Conservation (phyloP, 2,888 invertebrate species). For the Hyposoter dolosus region DNA sequence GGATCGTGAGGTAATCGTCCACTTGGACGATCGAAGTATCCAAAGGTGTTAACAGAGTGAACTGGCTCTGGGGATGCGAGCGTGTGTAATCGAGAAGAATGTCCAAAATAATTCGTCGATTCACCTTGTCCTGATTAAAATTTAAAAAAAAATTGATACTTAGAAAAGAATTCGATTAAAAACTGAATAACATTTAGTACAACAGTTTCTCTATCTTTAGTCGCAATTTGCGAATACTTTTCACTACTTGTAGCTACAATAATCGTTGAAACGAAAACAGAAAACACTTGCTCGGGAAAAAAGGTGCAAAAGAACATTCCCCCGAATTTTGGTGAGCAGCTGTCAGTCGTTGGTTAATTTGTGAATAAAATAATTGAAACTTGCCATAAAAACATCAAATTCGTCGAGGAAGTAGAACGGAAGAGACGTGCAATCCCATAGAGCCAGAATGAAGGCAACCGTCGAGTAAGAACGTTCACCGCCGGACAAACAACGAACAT, state of each 20-base stretch:
- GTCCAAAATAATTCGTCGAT: constrained; percentile 92
- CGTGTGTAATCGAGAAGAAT: constrained; percentile 92
- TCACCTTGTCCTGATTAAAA: constrained; percentile 90
- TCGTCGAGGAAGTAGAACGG: constrained; percentile 98
- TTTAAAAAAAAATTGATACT: background rate
- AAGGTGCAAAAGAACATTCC: background rate
- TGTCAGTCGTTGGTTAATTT: background rate
- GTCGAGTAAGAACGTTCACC: constrained; percentile 99
- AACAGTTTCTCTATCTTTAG: too few relatives aligned
- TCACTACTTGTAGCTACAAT: too few relatives aligned
- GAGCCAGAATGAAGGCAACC: constrained; percentile 95
- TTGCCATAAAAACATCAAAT: constrained; percentile 98
- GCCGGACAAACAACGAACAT: constrained; percentile 93
- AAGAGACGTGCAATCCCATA: constrained; percentile 96
- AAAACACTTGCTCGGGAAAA: background rate
- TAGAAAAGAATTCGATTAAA: background rate
- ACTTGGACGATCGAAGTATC: constrained; percentile 88
- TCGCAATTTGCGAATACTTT: too few relatives aligned
- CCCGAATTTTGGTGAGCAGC: background rate
- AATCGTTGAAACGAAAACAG: background rate
- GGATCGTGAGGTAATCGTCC: constrained; percentile 86
- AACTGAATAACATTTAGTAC: too few relatives aligned
- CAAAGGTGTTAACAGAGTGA: constrained; percentile 96
- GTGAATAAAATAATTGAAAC: constrained; percentile 59
- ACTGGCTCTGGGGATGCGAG: constrained; percentile 90